Evolutionary conservation across 2,888 invertebrate species (phyloP), one percentile per base, ranked within the genome.

Genomic region (Idaea dimidiata): DNA sequence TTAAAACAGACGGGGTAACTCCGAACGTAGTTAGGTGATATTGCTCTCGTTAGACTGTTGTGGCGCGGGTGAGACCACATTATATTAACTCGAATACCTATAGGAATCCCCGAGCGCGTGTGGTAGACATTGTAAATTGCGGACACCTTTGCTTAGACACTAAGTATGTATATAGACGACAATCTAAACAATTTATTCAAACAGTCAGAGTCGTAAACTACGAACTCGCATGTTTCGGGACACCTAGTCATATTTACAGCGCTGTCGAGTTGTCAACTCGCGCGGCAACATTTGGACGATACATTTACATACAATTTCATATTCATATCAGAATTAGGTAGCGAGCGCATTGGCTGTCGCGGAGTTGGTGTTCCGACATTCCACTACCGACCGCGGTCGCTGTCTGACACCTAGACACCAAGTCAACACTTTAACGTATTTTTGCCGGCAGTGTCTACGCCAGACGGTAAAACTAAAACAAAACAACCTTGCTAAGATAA

Each of bases 281-380:
- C 75, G 80, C 79, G 79, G 83, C 77, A 86, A 86, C 82, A 86
- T 88, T 89, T 84, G 85, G 84, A 72, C 78, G 78, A 83, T 43
- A 43, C 80, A 90, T 89, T 89, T 83, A 83, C 87, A 89, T 90
- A 88, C 80, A 83, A 89, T 88, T 89, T 89, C 87, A 89, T 88
- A 89, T 89, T 89, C 89, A 90, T 89, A 87, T 84, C 81, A 83
- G 86, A 87, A 89, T 89, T 88, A 87, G 87, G 83, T 85, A 77
- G 79, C 72, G 72, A 73, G 73, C 74, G 77, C 72, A 77, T 72
- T 78, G 77, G 79, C 79, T 80, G 74, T 71, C 70, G 65, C 43
- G 43, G 10, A 10, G 43, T 43, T 43, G 43, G 43, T 8, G 8
- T 14, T 70, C 71, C 69, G 72, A 72, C 68, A 67, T 69, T 70